phyloP scores from a whole-genome alignment of 2,797 vertebrate genomes.

The Danio albolineatus region DNA sequence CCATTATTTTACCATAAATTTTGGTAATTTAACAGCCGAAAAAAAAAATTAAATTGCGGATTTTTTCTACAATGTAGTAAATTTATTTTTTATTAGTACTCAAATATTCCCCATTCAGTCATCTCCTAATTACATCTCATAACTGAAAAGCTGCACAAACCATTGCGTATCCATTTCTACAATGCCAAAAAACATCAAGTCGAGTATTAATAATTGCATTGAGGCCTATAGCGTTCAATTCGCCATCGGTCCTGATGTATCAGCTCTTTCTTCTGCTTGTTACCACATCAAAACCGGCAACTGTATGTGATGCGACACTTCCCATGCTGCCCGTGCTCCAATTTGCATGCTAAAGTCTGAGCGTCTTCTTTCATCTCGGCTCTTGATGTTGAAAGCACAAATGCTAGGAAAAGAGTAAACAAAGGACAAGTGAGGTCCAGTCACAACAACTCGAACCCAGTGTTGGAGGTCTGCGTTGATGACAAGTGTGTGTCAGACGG shows the following conservation, averaged over 20 bases:
- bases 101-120: neutral
- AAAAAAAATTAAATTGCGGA: no score
- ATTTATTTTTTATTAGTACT: no score
- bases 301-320: slow-evolving; percentile 28
- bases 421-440: neutral
- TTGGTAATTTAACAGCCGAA: no score
- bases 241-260: neutral
- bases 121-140: neutral
- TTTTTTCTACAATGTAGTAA: no score
- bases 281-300: slow-evolving; percentile 19
- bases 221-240: neutral
- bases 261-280: slow-evolving; percentile 17
- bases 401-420: slow-evolving; percentile 15
- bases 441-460: neutral
- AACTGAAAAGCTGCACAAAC: neutral
- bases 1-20: no score
- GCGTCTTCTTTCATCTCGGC: slow-evolving; percentile 42
- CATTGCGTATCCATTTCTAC: neutral
- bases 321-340: neutral
- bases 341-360: slow-evolving; percentile 45
- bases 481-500: neutral
- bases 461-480: slow-evolving; percentile 20
- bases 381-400: slow-evolving; percentile 49
- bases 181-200: neutral
- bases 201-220: neutral